Percentiles rank a stretch among this genome's conserved stretches.
phyloP scores from a whole-genome alignment of 1,140 invertebrate genomes.

The Nephotettix cincticeps region DNA sequence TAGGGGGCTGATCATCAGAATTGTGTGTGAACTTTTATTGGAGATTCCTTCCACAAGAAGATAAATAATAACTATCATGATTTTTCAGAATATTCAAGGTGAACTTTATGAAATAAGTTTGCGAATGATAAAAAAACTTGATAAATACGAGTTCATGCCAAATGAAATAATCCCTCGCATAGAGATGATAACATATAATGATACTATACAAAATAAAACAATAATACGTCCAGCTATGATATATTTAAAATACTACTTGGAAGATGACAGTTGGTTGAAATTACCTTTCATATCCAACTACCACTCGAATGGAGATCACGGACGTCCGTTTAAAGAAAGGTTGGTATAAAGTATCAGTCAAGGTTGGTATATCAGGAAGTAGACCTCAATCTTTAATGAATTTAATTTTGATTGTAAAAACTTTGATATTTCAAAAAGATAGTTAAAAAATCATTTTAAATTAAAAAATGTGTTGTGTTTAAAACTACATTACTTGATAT shows the following conservation, averaged over 20 bases:
- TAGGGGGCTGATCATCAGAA: too few relatives aligned
- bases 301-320: neutral
- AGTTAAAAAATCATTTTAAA: too few relatives aligned
- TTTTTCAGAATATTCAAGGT: neutral
- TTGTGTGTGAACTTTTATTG: too few relatives aligned
- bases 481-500: too few relatives aligned
- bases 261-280: neutral
- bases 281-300: neutral
- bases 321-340: neutral
- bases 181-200: neutral
- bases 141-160: neutral
- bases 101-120: constrained; percentile 1
- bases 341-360: neutral
- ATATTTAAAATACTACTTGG: neutral
- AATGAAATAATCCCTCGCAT: neutral
- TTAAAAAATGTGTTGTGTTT: too few relatives aligned
- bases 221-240: neutral
- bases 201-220: neutral
- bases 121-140: neutral
- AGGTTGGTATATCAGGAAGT: too few relatives aligned
- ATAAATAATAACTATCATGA: too few relatives aligned
- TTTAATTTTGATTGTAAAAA: too few relatives aligned
- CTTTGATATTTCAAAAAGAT: too few relatives aligned
- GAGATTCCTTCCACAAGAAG: too few relatives aligned
- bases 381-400: too few relatives aligned